Conservation (phyloP, 2,797 vertebrate genomes). For the Percopsis omiscomaycus region DNA sequence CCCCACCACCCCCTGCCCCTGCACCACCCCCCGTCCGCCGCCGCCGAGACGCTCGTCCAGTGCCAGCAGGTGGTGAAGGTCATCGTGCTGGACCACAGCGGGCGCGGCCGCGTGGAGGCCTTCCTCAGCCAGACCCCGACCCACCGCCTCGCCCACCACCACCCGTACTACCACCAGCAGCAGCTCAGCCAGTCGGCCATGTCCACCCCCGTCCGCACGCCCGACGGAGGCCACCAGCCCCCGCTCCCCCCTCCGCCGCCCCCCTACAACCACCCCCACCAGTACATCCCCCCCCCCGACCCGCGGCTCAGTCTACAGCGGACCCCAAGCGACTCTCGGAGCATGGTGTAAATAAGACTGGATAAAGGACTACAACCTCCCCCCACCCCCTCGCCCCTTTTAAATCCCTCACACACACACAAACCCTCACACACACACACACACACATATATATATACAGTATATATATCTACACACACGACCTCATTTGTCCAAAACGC, state of each 20-base stretch:
- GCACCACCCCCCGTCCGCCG: conserved; percentile 62
- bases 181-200: conserved; percentile 71
- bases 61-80: conserved; percentile 99
- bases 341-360: conserved; percentile 84
- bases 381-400: conserved; percentile 13
- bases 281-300: conserved; percentile 89
- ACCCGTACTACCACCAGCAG: conserved; percentile 46
- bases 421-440: conserved; percentile 10
- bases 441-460: conserved; percentile 12
- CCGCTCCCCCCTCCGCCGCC: conserved; percentile 94
- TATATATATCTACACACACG: conserved; percentile 7
- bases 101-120: conserved; percentile 88
- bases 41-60: conserved; percentile 91
- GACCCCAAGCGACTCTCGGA: conserved; percentile 91
- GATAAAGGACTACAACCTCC: conserved; percentile 17
- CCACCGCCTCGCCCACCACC: conserved; percentile 72
- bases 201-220: conserved; percentile 82
- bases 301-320: conserved; percentile 88
- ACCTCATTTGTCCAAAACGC: conserved; percentile 1
- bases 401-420: conserved; percentile 5
- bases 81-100: conserved; percentile 93
- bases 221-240: conserved; percentile 84
- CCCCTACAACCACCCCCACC: conserved; percentile 95
- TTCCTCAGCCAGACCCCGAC: conserved; percentile 92
- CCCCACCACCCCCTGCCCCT: conserved; percentile 56